phyloP scores from a whole-genome alignment of 2,113 vertebrate species.

The Poicephalus meyeri region DNA sequence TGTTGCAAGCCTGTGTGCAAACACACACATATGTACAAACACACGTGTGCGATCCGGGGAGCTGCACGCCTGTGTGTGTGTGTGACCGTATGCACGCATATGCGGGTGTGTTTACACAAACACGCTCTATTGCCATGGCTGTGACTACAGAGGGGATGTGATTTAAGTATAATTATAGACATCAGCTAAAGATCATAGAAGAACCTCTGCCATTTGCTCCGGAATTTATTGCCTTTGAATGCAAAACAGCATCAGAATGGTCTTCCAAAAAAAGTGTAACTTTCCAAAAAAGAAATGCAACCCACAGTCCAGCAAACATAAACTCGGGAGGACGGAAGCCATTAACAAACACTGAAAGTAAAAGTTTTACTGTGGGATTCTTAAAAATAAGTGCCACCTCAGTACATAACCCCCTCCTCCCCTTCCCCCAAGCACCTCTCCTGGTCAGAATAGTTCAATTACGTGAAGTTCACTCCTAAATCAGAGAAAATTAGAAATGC shows the following conservation, averaged over 20 bases:
- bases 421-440: not conserved
- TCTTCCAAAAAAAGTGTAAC: not conserved
- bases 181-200: slow-evolving; percentile 32
- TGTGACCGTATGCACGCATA: not conserved
- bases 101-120: not conserved
- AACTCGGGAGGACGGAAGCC: not conserved
- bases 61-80: not conserved
- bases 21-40: not conserved
- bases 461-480: slow-evolving; percentile 10
- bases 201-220: slow-evolving; percentile 29
- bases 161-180: not conserved
- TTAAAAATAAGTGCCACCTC: not conserved
- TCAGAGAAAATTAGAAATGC: slow-evolving; percentile 20
- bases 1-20: not conserved
- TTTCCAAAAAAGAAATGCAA: not conserved
- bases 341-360: not conserved
- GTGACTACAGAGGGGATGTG: not conserved
- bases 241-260: not conserved
- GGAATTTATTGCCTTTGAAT: slow-evolving; percentile 34
- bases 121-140: not conserved
- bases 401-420: not conserved
- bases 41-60: not conserved
- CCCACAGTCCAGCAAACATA: not conserved
- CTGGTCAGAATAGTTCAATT: not conserved
- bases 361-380: not conserved